Evolutionary conservation across 1,140 invertebrate species (phyloP).

Genomic region (Pemphigus obesinymphae): DNA sequence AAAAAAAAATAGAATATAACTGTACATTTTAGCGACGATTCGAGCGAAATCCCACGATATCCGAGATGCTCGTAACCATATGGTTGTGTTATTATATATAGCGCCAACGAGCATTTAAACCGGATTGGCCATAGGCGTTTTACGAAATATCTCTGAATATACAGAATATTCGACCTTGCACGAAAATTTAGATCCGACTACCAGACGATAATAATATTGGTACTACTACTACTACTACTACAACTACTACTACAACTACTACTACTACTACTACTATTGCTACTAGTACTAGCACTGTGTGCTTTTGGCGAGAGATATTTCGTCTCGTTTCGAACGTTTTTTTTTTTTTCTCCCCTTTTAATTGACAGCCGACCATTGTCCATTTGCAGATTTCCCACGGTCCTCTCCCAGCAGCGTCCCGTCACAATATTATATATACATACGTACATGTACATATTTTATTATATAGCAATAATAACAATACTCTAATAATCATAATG

Average conservation of each 20-base stretch:
- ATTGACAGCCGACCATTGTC: neutral
- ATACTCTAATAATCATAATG: too few relatives aligned
- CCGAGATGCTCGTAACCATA: neutral
- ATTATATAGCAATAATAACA: too few relatives aligned
- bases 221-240: neutral
- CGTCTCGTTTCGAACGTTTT: too few relatives aligned
- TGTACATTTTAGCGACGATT: neutral
- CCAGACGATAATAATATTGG: too few relatives aligned
- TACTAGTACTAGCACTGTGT: neutral
- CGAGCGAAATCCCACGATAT: constrained; percentile 3
- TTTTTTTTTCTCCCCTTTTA: neutral
- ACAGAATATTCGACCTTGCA: constrained; percentile 4
- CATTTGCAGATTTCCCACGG: constrained; percentile 1
- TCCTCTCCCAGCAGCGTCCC: neutral
- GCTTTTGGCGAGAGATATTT: neutral
- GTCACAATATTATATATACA: neutral
- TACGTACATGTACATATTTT: too few relatives aligned
- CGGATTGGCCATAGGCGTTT: constrained; percentile 8
- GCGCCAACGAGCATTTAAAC: neutral
- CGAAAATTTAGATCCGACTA: constrained; percentile 7
- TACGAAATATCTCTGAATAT: neutral
- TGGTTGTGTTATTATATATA: too few relatives aligned
- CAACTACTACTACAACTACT: neutral
- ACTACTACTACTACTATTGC: neutral
- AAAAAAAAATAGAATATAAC: too few relatives aligned